Evolutionary conservation across 2,113 vertebrate species (phyloP).

Genomic region (Macquaria ambigua): DNA sequence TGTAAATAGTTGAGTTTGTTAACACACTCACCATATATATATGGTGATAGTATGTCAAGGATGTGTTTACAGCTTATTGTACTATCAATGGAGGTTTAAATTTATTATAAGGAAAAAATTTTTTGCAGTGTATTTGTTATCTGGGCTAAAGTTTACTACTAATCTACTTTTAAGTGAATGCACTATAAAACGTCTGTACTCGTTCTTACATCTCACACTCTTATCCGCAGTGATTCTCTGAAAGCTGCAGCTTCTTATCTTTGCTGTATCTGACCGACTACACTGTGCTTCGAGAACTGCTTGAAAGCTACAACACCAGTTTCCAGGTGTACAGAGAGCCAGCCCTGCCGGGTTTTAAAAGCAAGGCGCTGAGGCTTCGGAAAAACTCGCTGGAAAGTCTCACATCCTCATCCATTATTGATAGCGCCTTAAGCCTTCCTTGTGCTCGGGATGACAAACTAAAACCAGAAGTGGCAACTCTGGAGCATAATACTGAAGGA

Average conservation of each 20-base stretch:
- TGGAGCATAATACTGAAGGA: conserved; percentile 22
- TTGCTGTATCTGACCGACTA: background rate
- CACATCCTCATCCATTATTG: conserved; percentile 63
- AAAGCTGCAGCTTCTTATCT: conserved; percentile 42
- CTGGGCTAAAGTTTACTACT: background rate
- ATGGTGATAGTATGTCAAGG: background rate
- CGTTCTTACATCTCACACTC: conserved; percentile 1
- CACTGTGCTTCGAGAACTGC: conserved; percentile 13
- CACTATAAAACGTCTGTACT: background rate
- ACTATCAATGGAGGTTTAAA: background rate
- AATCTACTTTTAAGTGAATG: background rate
- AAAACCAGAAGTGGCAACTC: conserved; percentile 48
- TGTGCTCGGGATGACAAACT: conserved; percentile 58
- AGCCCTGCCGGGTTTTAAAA: conserved; percentile 32
- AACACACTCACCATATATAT: background rate
- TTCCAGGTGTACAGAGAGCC: conserved; percentile 31
- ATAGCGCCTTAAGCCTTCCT: conserved; percentile 57
- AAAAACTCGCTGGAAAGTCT: conserved; percentile 47
- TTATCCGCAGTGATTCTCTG: background rate
- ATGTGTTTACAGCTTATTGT: background rate
- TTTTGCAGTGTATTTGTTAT: background rate
- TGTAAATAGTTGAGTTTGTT: background rate
- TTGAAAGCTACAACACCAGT: conserved; percentile 25
- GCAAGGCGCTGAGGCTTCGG: conserved; percentile 27
- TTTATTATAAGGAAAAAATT: background rate